A percentile compares a stretch with the other conserved stretches of the same genome.
Evolutionary conservation across 2,888 invertebrate species (phyloP).

Genomic region (Athrips mouffetella): DNA sequence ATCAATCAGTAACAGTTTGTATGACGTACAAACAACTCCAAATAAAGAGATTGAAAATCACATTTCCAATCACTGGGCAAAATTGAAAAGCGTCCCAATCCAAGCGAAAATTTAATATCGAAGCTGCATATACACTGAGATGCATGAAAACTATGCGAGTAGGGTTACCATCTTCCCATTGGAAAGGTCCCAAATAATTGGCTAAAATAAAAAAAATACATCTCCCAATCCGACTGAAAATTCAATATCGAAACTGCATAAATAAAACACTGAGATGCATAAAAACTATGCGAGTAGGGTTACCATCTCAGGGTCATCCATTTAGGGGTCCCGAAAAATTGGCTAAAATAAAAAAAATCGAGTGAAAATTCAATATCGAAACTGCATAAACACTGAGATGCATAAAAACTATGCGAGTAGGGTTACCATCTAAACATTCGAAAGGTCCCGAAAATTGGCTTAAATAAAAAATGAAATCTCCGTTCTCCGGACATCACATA

Average conservation of each 20-base stretch:
- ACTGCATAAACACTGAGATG: not conserved
- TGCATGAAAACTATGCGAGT: not conserved
- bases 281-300: not conserved
- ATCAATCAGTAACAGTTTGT: no score
- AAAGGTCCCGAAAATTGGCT: no score
- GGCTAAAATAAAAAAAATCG: not conserved
- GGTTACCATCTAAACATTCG: not conserved
- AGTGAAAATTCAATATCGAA: constrained; percentile 5
- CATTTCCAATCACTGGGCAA: constrained; percentile 4
- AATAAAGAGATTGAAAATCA: constrained; percentile 3
- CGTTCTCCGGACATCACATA: no score
- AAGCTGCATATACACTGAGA: not conserved
- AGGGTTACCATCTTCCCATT: not conserved
- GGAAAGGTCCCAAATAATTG: no score
- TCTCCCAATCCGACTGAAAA: constrained; percentile 1
- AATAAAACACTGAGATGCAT: not conserved
- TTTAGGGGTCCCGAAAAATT: not conserved
- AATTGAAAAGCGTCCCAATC: constrained; percentile 1
- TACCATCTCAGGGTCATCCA: not conserved
- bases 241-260: constrained; percentile 4
- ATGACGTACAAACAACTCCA: no score
- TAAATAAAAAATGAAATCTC: no score
- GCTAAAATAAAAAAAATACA: no score
- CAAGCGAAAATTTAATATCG: constrained; percentile 5
- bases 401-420: not conserved